These are phyloP conservation scores for Eupithecia centaureata DNA, from an alignment of 2,888 invertebrate species.

Conservation along the genomic window DNA sequence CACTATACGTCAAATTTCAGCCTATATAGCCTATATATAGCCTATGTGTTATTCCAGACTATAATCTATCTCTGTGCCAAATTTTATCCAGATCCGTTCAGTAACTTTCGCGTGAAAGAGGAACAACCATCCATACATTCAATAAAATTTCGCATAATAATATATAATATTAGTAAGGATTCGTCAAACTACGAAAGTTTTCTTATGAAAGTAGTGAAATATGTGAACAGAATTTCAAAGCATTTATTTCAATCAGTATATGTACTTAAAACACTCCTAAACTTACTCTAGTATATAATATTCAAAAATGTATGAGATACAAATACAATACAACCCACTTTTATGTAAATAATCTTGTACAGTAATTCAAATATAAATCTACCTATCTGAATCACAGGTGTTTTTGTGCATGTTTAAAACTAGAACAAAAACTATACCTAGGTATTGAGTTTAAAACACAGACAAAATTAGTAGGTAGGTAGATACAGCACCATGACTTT, in stretches of 20 bases:
- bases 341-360: constrained; percentile 6
- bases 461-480: not conserved
- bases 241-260: constrained; percentile 2
- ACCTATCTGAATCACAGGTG: not conserved
- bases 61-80: too few relatives aligned
- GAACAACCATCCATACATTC: too few relatives aligned
- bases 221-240: not conserved
- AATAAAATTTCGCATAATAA: too few relatives aligned
- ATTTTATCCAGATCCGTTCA: too few relatives aligned
- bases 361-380: not conserved
- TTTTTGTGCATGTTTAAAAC: constrained; percentile 1
- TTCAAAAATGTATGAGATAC: not conserved
- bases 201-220: too few relatives aligned
- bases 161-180: too few relatives aligned
- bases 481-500: not conserved
- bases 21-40: too few relatives aligned
- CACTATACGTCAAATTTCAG: too few relatives aligned
- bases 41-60: too few relatives aligned
- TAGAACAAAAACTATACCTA: constrained; percentile 6
- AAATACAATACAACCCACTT: not conserved
- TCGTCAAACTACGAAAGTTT: too few relatives aligned
- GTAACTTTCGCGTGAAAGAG: too few relatives aligned
- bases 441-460: too few relatives aligned
- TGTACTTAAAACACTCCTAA: not conserved
- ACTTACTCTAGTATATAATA: constrained; percentile 5